These are phyloP conservation scores for Macrobrachium nipponense DNA, from an alignment of 1,140 invertebrate species.

Conservation along the genomic window DNA sequence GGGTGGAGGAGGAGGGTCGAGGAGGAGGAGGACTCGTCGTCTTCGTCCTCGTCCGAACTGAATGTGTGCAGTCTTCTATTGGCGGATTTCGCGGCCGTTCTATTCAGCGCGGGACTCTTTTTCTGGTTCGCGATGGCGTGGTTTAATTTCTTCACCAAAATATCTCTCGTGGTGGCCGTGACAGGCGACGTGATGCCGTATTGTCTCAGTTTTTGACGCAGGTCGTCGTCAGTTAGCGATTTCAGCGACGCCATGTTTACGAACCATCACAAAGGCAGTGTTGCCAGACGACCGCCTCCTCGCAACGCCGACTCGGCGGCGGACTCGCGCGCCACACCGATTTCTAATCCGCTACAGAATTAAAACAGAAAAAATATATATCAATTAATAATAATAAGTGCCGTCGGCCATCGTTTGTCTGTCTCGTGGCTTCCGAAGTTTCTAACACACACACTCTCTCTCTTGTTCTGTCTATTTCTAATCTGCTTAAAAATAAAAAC, in stretches of 20 bases:
- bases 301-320: too few species aligned
- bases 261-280: slow-evolving; percentile 18
- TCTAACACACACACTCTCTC: too few species aligned
- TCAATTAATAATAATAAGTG: too few species aligned
- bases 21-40: slow-evolving; percentile 32
- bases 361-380: too few species aligned
- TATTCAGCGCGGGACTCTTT: slow-evolving; percentile 12
- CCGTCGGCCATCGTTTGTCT: too few species aligned
- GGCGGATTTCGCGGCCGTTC: neutral
- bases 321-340: too few species aligned
- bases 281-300: too few species aligned
- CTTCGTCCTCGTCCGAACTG: slow-evolving; percentile 54
- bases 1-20: too few species aligned
- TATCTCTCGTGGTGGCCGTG: slow-evolving; percentile 46
- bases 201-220: slow-evolving; percentile 39
- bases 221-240: slow-evolving; percentile 42
- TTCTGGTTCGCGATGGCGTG: slow-evolving; percentile 42
- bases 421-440: too few species aligned
- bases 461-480: too few species aligned
- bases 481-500: too few species aligned
- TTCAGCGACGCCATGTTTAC: slow-evolving; percentile 58
- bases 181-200: slow-evolving; percentile 46
- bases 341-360: too few species aligned
- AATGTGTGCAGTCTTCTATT: slow-evolving; percentile 38
- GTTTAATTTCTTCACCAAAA: slow-evolving; percentile 55